These are phyloP conservation scores for Micrasema longulum DNA, from an alignment of 1,140 invertebrate species.

Conservation along the genomic window DNA sequence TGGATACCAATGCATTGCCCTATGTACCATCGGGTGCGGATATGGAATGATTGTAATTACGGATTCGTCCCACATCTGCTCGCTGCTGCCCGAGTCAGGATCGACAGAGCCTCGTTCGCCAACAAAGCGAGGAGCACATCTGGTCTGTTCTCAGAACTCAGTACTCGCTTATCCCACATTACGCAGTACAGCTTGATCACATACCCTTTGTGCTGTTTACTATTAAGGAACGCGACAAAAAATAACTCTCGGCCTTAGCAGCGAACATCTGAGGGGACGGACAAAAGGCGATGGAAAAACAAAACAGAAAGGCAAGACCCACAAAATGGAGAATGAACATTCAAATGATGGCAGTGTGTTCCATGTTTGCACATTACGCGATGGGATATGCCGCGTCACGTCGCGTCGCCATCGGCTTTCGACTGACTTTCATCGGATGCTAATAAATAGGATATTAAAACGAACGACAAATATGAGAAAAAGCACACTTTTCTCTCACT, in stretches of 20 bases:
- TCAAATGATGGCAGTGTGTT: conserved; percentile 3
- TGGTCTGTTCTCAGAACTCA: conserved; percentile 12
- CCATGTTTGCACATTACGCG: conserved; percentile 45
- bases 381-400: conserved; percentile 43
- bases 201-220: conserved; percentile 23
- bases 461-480: no score
- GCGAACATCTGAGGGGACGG: conserved; percentile 8
- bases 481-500: no score
- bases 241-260: background rate
- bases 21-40: no score
- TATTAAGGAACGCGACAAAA: conserved; percentile 7
- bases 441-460: no score
- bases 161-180: conserved; percentile 21
- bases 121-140: conserved; percentile 28
- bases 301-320: conserved; percentile 27
- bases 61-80: conserved; percentile 10
- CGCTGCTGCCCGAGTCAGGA: background rate
- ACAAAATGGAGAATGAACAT: conserved; percentile 7
- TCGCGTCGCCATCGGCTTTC: no score
- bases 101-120: conserved; percentile 7
- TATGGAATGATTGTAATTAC: no score
- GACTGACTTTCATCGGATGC: no score
- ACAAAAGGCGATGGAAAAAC: no score
- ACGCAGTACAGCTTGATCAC: conserved; percentile 7
- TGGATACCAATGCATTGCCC: no score